These are phyloP conservation scores for Metopolophium dirhodum DNA, from an alignment of 1,140 invertebrate genomes.

Conservation along the genomic window DNA sequence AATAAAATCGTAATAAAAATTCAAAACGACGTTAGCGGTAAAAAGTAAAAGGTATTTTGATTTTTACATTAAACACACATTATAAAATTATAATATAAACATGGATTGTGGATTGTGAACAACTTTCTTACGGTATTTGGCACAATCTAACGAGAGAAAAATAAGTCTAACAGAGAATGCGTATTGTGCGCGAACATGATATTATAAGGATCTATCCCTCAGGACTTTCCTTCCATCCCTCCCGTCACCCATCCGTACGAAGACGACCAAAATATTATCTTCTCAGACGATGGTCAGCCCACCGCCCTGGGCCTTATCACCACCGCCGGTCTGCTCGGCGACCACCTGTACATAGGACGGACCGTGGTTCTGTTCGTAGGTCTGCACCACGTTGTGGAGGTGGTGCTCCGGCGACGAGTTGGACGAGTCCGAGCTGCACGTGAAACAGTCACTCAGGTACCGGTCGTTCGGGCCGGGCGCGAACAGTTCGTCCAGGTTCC, in stretches of 20 bases:
- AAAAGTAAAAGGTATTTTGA: conserved; percentile 40
- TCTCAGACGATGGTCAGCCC: background rate
- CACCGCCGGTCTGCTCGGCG: background rate
- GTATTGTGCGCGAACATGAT: conserved; percentile 22
- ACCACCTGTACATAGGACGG: conserved; percentile 34
- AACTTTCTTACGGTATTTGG: conserved; percentile 19
- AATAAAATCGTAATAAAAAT: conserved; percentile 34
- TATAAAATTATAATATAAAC: conserved; percentile 9
- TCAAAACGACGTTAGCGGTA: conserved; percentile 30
- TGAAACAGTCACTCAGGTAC: conserved; percentile 28
- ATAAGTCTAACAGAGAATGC: background rate
- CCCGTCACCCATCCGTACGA: background rate
- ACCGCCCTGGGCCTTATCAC: background rate
- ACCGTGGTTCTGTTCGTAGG: conserved; percentile 16
- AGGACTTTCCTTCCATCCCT: background rate
- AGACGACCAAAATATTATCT: background rate
- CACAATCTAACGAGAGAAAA: conserved; percentile 39
- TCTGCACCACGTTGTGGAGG: background rate
- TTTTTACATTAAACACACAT: conserved; percentile 41
- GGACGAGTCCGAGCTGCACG: conserved; percentile 35
- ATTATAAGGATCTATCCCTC: background rate
- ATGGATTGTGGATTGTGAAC: background rate
- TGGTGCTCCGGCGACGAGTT: conserved; percentile 43
- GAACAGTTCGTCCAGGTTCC: conserved; percentile 43
- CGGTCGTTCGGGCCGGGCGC: background rate